A percentile compares a stretch with the other conserved stretches of the same genome.
phyloP scores from a whole-genome alignment of 2,113 vertebrate genomes.

The Thamnaconus septentrionalis region DNA sequence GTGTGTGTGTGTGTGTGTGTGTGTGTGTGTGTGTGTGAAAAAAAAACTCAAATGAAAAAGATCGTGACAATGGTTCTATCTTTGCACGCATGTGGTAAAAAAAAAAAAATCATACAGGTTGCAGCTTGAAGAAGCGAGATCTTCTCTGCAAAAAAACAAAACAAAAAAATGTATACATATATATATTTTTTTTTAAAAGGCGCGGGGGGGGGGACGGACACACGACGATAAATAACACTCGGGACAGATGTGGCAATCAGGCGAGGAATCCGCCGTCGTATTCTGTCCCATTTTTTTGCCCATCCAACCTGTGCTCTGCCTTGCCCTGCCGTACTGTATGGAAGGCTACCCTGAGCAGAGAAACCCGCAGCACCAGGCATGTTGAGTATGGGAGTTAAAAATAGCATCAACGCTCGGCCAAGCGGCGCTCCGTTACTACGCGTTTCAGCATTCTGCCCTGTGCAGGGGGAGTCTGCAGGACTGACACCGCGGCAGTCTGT shows the following conservation, averaged over 20 bases:
- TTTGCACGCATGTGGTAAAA: no score
- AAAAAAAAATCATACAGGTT: conserved; percentile 41
- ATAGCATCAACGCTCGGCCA: conserved; percentile 79
- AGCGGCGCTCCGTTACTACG: conserved; percentile 76
- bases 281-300: background rate
- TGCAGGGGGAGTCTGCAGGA: conserved; percentile 66
- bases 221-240: conserved; percentile 1
- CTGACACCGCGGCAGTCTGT: conserved; percentile 39
- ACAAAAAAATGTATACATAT: no score
- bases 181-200: no score
- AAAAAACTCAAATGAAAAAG: no score
- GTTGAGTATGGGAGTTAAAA: conserved; percentile 79
- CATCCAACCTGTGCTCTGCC: conserved; percentile 30
- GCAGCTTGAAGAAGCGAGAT: conserved; percentile 35
- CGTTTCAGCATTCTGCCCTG: conserved; percentile 77
- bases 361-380: conserved; percentile 73
- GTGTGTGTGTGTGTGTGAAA: no score
- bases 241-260: background rate
- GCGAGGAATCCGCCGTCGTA: background rate
- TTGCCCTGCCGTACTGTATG: conserved; percentile 40
- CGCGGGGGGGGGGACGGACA: background rate
- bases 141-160: conserved; percentile 34
- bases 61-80: no score
- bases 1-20: no score
- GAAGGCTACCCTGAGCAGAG: conserved; percentile 58